Evolutionary conservation across 2,113 vertebrate genomes (phyloP).

Genomic region (Syngnathus typhle): DNA sequence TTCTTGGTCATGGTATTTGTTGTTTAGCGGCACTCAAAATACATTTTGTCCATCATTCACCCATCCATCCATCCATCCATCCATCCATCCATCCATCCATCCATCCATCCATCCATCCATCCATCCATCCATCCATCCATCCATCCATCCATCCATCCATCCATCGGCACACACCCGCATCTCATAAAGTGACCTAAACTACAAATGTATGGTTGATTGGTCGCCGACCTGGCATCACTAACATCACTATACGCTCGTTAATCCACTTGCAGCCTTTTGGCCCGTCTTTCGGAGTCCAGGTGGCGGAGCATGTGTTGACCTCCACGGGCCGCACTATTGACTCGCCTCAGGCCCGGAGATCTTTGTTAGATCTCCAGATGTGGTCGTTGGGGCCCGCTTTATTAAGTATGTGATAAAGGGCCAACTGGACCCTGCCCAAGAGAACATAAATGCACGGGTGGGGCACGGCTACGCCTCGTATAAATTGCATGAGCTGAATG

Average conservation of each 20-base stretch:
- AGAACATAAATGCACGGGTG: slow-evolving; percentile 2
- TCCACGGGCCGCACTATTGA: slow-evolving; percentile 15
- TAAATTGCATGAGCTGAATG: slow-evolving; percentile 31
- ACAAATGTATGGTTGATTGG: slow-evolving; percentile 1
- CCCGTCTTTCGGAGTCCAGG: slow-evolving; percentile 24
- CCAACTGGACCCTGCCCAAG: slow-evolving; percentile 29
- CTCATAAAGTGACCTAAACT: not conserved
- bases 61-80: too few species aligned
- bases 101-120: not conserved
- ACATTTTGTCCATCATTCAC: too few species aligned
- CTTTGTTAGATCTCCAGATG: slow-evolving; percentile 44
- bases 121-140: not conserved
- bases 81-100: too few species aligned
- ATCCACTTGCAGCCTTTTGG: slow-evolving; percentile 4
- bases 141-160: not conserved
- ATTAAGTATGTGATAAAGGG: slow-evolving; percentile 34
- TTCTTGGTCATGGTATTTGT: too few species aligned
- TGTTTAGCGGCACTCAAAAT: too few species aligned
- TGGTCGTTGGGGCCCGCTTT: slow-evolving; percentile 37
- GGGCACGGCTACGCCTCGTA: slow-evolving; percentile 16
- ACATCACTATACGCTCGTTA: slow-evolving; percentile 9
- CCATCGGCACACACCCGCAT: not conserved
- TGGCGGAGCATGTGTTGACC: slow-evolving; percentile 30
- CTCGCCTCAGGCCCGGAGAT: slow-evolving; percentile 25
- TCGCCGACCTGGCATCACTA: slow-evolving; percentile 14